Base-by-base conservation (phyloP, 2,797 vertebrate species). In the Gambelia wislizenii region DNA sequence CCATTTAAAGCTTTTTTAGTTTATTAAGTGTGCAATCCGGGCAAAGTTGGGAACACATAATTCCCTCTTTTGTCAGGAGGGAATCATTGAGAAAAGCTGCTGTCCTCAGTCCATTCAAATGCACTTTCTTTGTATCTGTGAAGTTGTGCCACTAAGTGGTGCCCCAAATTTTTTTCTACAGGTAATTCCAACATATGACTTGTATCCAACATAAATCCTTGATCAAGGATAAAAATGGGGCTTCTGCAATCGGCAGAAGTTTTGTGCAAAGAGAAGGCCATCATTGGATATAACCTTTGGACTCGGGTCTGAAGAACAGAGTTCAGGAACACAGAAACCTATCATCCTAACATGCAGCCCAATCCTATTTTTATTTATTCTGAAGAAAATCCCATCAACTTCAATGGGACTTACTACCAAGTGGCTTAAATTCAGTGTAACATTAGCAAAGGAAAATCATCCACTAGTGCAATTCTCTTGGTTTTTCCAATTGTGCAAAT, bases 21-120 rank as follows among this genome's bases (percentile, higher is more conserved):
- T 86, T 82, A 82, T 86, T 89, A 86, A 52, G 47, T 56, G 39
- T 67, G 69, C 18, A 54, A 76, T 52, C 20, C 4, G 64, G 44
- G 39, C 6, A 67, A 89, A 89, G 12, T 10, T 44, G 27, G 69
- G 9, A 13, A 77, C 27, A 77, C 25, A 6, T 39, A 76, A 27
- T 67, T 67, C 30, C 72, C 36, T 22, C n/a, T 72, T 39, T 6
- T 30, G 59, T 82, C 59, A 79, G 39, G 44, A 47, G 52, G n/a
- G 56, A 64, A n/a, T 18, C 27, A 33, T 75, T 20, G 30, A 6
- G 18, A 22, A 18, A 83, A 64, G 27, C 5, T 77, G 49, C 2
- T 64, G 6, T 22, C 39, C 22, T 52, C 30, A 16, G 13, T 33
- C 27, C 12, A 33, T 64, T 16, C 33, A n/a, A n/a, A n/a, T 70